Evolutionary conservation across 2,888 invertebrate species (phyloP).

Genomic region (Patella depressa): DNA sequence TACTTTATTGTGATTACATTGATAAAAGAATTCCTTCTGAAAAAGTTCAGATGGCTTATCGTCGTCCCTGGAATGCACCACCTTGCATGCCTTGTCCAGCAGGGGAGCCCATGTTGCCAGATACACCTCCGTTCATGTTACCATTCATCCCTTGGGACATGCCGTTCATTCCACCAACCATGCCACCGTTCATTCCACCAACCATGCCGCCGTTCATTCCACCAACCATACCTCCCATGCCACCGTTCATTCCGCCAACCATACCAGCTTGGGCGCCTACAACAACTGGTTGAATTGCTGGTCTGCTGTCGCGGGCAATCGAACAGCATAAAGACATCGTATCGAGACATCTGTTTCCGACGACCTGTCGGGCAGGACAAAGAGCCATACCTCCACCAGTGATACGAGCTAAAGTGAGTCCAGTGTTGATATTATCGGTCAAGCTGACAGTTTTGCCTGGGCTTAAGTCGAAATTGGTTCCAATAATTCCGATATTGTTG

Average conservation of each 20-base stretch:
- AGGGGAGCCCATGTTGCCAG: neutral
- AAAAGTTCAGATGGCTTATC: too few species aligned
- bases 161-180: neutral
- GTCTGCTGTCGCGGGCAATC: neutral
- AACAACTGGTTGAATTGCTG: neutral
- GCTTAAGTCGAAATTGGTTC: neutral
- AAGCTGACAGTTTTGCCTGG: slow-evolving; percentile 1
- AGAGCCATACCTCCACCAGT: slow-evolving; percentile 5
- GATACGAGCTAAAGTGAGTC: neutral
- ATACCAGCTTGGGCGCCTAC: neutral
- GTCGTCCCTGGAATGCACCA: too few species aligned
- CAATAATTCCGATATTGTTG: neutral
- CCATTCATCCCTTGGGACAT: neutral
- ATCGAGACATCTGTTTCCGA: neutral
- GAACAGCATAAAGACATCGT: neutral
- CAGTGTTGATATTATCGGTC: neutral
- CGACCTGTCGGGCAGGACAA: neutral
- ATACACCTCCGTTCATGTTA: neutral
- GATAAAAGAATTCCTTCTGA: too few species aligned
- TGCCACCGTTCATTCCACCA: neutral
- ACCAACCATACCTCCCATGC: neutral
- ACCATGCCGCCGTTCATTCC: neutral
- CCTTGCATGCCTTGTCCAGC: too few species aligned
- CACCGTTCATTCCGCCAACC: neutral
- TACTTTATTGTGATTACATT: too few species aligned